Evolutionary conservation across 2,113 vertebrate species (phyloP), one percentile per base, ranked within the genome.

Genomic region (Calidris pugnax): DNA sequence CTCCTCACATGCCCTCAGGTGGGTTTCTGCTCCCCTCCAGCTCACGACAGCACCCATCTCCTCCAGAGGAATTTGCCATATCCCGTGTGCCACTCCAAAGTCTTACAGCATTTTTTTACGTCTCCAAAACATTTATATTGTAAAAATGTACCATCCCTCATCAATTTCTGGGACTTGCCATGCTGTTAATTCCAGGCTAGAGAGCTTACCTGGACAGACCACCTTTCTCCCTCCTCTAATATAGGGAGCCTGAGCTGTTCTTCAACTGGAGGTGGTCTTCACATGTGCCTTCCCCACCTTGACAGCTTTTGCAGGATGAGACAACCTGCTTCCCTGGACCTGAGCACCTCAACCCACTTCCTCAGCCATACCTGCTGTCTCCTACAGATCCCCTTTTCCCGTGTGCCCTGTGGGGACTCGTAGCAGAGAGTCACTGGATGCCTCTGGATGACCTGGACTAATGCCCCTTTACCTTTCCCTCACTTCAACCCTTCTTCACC

Each of bases 161-260:
- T 43, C 66, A 23, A 23, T 12, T 23, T 51, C 0, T 39, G 67
- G 48, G 23, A 41, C 14, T 89, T 0, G 0, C 10, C 16, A 3
- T 12, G 7, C 26, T 41, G 8, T 39, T 85, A 30, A 45, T 68
- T 14, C 7, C 2, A 4, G 43, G 12, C 5, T 66, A 85, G 37
- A 59, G 37, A 47, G 6, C 48, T 91, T 64, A 55, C 12, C 20
- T 78, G 74, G 32, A 37, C 43, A 50, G 32, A 55, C 4, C 8
- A 10, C n/a, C 41, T 79, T 55, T 53, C 26, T 72, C 14, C 6
- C 18, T 78, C 33, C 21, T 33, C 62, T 55, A 24, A 48, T 19
- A 37, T 0, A 63, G 56, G 35, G 32, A 82, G 9, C 7, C 12
- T 30, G 7, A 20, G 28, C 15, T 33, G 18, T 47, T 76, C 30